Evolutionary conservation across 2,113 vertebrate genomes (phyloP).

Genomic region (Mionectes macconnelli): DNA sequence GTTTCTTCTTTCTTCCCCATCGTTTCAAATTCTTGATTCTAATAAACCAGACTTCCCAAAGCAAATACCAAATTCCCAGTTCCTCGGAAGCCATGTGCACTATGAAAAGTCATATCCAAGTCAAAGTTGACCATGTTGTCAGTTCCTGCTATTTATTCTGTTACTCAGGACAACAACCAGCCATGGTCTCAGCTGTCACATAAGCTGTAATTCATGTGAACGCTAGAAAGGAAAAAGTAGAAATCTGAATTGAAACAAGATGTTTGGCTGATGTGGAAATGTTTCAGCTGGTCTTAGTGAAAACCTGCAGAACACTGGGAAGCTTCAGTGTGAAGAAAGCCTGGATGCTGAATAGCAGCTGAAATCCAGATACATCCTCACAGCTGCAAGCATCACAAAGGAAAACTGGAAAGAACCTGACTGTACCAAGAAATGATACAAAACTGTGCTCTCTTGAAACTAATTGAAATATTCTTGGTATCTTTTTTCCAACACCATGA

Average conservation of each 20-base stretch:
- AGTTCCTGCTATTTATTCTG: neutral
- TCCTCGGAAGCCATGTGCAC: neutral
- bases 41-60: neutral
- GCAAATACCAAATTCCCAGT: neutral
- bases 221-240: neutral
- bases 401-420: neutral
- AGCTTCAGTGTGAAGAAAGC: neutral
- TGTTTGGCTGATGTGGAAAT: neutral
- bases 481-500: neutral
- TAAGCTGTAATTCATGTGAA: neutral
- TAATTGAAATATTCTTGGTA: neutral
- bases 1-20: neutral
- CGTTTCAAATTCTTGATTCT: neutral
- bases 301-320: neutral
- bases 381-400: neutral
- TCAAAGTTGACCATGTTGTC: neutral
- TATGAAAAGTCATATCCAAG: neutral
- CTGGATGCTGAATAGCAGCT: neutral
- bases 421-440: neutral
- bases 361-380: neutral
- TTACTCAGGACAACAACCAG: neutral
- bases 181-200: neutral
- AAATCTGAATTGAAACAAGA: neutral
- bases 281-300: neutral
- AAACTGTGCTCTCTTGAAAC: neutral